A percentile compares a stretch with the other conserved stretches of the same genome.
phyloP scores from a whole-genome alignment of 2,113 vertebrate species.

The Puffinus mauretanicus region DNA sequence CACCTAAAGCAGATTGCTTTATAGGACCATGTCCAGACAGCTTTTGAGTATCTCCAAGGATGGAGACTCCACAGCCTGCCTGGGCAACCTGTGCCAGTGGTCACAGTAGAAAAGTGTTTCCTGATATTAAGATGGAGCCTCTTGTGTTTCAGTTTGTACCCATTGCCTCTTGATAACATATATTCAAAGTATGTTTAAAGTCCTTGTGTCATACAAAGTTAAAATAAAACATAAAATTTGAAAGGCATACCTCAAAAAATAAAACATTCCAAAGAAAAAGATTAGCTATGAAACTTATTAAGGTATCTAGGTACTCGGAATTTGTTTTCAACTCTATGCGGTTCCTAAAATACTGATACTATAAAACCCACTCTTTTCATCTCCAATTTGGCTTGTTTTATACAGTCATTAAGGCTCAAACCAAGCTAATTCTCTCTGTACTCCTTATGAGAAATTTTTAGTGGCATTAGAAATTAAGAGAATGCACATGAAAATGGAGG shows the following conservation, averaged over 20 bases:
- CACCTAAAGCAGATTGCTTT: not conserved
- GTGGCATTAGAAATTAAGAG: not conserved
- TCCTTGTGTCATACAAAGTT: not conserved
- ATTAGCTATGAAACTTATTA: not conserved
- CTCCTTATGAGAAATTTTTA: not conserved
- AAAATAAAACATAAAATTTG: not conserved
- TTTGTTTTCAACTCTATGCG: not conserved
- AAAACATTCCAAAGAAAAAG: not conserved
- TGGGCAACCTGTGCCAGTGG: not conserved
- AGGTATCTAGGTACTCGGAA: not conserved
- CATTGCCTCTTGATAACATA: not conserved
- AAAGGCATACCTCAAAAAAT: not conserved
- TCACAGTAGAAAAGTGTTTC: not conserved
- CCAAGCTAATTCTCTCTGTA: not conserved
- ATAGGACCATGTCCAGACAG: not conserved
- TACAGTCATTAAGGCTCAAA: not conserved
- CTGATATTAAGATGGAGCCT: not conserved
- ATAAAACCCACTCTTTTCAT: not conserved
- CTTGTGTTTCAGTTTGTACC: not conserved
- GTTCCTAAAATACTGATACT: not conserved
- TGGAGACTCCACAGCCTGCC: not conserved
- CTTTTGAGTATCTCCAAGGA: not conserved
- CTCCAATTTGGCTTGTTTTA: not conserved
- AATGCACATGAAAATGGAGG: not conserved
- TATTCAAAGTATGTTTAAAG: not conserved